Evolutionary conservation across 2,888 invertebrate species (phyloP), one percentile per base, ranked within the genome.

Genomic region (Noctua janthe): DNA sequence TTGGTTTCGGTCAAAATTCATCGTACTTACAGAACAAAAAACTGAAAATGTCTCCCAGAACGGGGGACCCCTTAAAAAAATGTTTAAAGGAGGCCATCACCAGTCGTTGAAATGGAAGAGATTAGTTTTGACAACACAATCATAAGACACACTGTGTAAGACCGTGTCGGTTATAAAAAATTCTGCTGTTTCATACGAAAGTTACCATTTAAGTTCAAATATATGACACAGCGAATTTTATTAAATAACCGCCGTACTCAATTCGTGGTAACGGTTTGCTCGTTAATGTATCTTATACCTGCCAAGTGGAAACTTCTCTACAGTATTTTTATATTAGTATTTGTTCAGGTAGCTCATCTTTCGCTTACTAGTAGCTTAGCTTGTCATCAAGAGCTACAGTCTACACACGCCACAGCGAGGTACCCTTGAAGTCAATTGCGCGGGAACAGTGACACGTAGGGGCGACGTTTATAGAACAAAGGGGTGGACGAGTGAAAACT

Each of bases 391-490:
- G 72, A 77, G 56, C 17, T 39, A 29, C 6, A 62, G 20, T 64
- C 64, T 39, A 64, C 76, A 78, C 86, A 62, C 11, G 71, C 54
- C 80, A 71, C 69, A 71, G n/a, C 29, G 77, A 75, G 74, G 71
- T 47, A 78, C 71, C 81, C 84, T 83, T 78, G 83, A 76, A 85
- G 81, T 82, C 82, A 83, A 85, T 87, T 84, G 85, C 87, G 75
- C 72, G 81, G 43, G 80, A 81, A 84, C 70, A 82, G 80, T 84
- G 81, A 87, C 88, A 87, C 80, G 86, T 79, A 83, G 84, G 86
- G 89, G 87, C 51, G 83, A 87, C 91, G 89, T 92, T 91, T 91
- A 92, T 92, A 92, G 92, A 90, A 92, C 91, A 90, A 90, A 85
- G 88, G 91, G 87, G 74, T 71, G 49, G 78, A 62, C 51, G 56